Evolutionary conservation across 2,797 vertebrate genomes (phyloP).

Genomic region (Leuciscus waleckii): DNA sequence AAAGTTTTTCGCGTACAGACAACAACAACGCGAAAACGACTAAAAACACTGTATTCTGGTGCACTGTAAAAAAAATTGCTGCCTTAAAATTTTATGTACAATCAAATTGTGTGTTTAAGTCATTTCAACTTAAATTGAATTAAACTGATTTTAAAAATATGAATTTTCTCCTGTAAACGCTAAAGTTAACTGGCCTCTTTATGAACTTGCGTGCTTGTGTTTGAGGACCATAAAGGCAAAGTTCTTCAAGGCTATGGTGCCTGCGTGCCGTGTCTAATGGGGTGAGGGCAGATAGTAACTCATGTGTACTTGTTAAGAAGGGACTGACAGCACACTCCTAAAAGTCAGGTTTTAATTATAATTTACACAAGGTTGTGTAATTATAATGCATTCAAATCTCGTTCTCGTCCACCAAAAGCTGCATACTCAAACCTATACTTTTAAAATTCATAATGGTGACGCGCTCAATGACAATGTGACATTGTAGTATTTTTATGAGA

Average conservation of each 20-base stretch:
- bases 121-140: no score
- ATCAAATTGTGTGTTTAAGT: no score
- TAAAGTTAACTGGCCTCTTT: constrained; percentile 31
- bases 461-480: background rate
- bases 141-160: no score
- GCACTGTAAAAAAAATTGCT: no score
- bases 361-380: background rate
- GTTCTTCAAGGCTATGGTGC: constrained; percentile 22
- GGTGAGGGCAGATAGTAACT: constrained; percentile 27
- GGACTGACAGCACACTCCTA: constrained; percentile 11
- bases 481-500: constrained; percentile 3
- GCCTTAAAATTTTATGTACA: no score
- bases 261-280: constrained; percentile 12
- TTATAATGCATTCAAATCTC: background rate
- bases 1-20: no score
- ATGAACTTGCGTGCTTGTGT: constrained; percentile 15
- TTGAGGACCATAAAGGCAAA: constrained; percentile 34
- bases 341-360: background rate
- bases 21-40: no score
- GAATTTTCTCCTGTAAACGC: constrained; percentile 27
- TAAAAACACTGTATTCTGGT: no score
- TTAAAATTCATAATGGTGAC: background rate
- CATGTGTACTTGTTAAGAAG: constrained; percentile 13
- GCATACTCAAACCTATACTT: background rate
- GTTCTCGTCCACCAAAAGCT: background rate